Evolutionary conservation across 2,888 invertebrate species (phyloP).

Genomic region (Polydrusus tereticollis): DNA sequence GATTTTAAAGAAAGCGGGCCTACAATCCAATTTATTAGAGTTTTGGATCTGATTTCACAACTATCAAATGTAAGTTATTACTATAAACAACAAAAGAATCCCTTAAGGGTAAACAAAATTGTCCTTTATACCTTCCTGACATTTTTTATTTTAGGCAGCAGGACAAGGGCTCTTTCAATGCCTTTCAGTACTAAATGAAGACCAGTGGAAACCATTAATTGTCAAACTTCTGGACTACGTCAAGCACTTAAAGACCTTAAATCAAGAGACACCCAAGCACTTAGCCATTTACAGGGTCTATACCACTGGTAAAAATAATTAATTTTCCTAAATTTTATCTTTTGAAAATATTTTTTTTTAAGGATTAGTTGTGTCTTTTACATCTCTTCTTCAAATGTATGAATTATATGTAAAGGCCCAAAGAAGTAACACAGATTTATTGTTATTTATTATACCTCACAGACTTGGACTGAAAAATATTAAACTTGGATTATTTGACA

Average conservation of each 20-base stretch:
- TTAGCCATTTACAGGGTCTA: slow-evolving; percentile 17
- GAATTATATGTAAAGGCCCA: not conserved
- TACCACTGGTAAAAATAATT: slow-evolving; percentile 9
- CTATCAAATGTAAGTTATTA: slow-evolving; percentile 19
- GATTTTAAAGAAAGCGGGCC: slow-evolving; percentile 23
- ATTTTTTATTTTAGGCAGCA: slow-evolving; percentile 11
- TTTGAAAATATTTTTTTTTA: slow-evolving; percentile 9
- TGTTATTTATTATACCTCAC: slow-evolving; percentile 12
- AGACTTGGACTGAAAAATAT: slow-evolving; percentile 33
- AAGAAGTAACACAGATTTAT: not conserved
- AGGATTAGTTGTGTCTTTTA: slow-evolving; percentile 33
- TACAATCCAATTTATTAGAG: slow-evolving; percentile 39
- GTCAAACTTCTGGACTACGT: slow-evolving; percentile 21
- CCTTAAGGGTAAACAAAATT: not conserved
- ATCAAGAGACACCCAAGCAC: slow-evolving; percentile 8
- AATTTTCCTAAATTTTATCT: not conserved
- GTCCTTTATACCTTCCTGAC: too few species aligned
- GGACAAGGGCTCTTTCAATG: not conserved
- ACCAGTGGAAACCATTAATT: slow-evolving; percentile 33
- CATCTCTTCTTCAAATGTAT: slow-evolving; percentile 28
- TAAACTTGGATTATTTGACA: slow-evolving; percentile 16
- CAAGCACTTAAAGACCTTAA: slow-evolving; percentile 16
- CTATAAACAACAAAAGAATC: not conserved
- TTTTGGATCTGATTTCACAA: slow-evolving; percentile 29
- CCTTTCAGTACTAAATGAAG: slow-evolving; percentile 23